Evolutionary conservation across 2,888 invertebrate genomes (phyloP).

Genomic region (Scaptomyza flava): DNA sequence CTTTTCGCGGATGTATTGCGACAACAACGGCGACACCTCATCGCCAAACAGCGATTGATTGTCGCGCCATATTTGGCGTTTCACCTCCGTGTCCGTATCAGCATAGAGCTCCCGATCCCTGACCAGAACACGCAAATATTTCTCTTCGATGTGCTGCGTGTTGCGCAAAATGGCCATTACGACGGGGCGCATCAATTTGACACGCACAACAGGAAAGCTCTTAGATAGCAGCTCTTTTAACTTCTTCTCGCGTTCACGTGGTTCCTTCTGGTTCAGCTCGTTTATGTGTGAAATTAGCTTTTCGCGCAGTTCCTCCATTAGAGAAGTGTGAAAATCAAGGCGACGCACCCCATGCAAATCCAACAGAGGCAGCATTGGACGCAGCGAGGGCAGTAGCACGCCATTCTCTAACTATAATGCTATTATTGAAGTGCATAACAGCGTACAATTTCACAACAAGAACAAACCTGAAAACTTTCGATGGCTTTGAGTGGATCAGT

Average conservation of each 20-base stretch:
- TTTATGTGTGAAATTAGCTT: conserved; percentile 92
- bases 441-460: neutral
- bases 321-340: conserved; percentile 97
- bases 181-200: conserved; percentile 95
- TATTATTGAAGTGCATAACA: neutral
- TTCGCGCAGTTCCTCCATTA: conserved; percentile 91
- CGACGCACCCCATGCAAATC: conserved; percentile 97
- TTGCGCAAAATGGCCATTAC: conserved; percentile 97
- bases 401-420: conserved; percentile 92
- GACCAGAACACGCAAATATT: conserved; percentile 91
- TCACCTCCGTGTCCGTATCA: conserved; percentile 98
- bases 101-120: conserved; percentile 95
- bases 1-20: conserved; percentile 97
- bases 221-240: conserved; percentile 95
- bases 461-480: conserved; percentile 91
- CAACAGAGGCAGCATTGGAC: conserved; percentile 98
- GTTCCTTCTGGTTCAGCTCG: conserved; percentile 88
- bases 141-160: conserved; percentile 96
- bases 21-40: conserved; percentile 97
- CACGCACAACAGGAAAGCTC: conserved; percentile 96
- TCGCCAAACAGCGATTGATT: conserved; percentile 98
- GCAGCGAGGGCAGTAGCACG: conserved; percentile 94
- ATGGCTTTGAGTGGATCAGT: conserved; percentile 98
- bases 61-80: conserved; percentile 99
- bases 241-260: conserved; percentile 88